A percentile compares a stretch with the other conserved stretches of the same genome.
These are phyloP conservation scores for Dorcus hopei DNA, from an alignment of 2,888 invertebrate genomes.

Conservation along the genomic window DNA sequence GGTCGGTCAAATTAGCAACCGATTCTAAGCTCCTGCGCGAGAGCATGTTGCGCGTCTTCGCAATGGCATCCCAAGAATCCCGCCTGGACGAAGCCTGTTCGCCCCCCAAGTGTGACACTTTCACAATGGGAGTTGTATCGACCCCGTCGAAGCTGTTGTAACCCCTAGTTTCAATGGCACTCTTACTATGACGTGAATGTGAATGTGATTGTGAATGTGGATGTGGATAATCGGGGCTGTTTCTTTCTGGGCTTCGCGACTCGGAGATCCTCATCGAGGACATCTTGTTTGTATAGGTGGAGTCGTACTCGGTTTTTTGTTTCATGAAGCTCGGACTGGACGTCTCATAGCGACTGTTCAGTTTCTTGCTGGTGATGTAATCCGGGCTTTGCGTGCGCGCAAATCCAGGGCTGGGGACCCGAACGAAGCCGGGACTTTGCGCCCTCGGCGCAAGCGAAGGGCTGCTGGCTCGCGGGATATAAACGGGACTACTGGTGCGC, in stretches of 20 bases:
- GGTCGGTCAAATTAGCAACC: slow-evolving; percentile 64
- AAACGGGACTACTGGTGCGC: slow-evolving; percentile 36
- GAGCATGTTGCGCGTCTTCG: slow-evolving; percentile 74
- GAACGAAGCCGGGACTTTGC: slow-evolving; percentile 38
- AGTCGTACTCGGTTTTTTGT: slow-evolving; percentile 33
- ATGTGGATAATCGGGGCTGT: slow-evolving; percentile 38
- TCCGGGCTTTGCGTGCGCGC: slow-evolving; percentile 42
- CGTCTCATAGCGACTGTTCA: slow-evolving; percentile 36
- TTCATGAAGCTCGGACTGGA: slow-evolving; percentile 33
- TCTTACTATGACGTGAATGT: slow-evolving; percentile 37
- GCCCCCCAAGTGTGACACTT: slow-evolving; percentile 57
- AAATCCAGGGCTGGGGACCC: slow-evolving; percentile 17
- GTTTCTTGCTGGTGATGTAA: slow-evolving; percentile 41
- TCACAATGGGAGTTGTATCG: slow-evolving; percentile 57
- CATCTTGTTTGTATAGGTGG: slow-evolving; percentile 40
- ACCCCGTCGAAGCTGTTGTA: slow-evolving; percentile 35
- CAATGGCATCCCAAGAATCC: slow-evolving; percentile 81
- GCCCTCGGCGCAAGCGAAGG: slow-evolving; percentile 39
- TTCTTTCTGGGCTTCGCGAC: slow-evolving; percentile 40
- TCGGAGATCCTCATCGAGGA: slow-evolving; percentile 42
- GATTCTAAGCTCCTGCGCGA: slow-evolving; percentile 70
- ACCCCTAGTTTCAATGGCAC: slow-evolving; percentile 35
- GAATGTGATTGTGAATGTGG: slow-evolving; percentile 13
- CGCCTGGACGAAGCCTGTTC: slow-evolving; percentile 56
- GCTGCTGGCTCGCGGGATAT: slow-evolving; percentile 38